Percentiles rank a stretch among this genome's conserved stretches.
phyloP scores from a whole-genome alignment of 2,113 vertebrate genomes.

The Tiliqua scincoides region DNA sequence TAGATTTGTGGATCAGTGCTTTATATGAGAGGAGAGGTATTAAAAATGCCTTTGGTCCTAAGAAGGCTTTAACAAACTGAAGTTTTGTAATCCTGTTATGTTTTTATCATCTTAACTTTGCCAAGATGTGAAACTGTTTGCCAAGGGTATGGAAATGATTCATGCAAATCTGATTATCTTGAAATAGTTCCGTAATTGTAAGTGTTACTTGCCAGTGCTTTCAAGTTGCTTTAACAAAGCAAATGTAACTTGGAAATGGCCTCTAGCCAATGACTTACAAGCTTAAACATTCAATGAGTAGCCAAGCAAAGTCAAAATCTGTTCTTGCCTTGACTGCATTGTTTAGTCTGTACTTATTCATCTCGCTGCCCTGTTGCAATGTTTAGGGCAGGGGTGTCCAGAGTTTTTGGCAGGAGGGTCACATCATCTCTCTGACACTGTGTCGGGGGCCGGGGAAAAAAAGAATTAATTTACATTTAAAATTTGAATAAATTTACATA shows the following conservation, averaged over 20 bases:
- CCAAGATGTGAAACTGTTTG: slow-evolving; percentile 45
- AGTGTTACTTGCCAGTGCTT: slow-evolving; percentile 5
- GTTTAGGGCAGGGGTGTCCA: no score
- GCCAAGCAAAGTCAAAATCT: neutral
- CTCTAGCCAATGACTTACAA: neutral
- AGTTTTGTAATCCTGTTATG: neutral
- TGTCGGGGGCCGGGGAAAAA: no score
- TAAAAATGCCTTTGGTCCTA: neutral
- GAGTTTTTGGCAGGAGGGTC: no score
- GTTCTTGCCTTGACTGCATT: neutral
- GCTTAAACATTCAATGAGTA: slow-evolving; percentile 1
- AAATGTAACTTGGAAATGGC: slow-evolving; percentile 13
- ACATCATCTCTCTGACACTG: no score
- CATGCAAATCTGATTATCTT: slow-evolving; percentile 16
- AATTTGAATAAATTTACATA: no score
- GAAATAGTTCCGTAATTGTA: slow-evolving; percentile 32
- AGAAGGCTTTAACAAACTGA: neutral
- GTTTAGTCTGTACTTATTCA: neutral
- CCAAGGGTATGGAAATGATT: neutral
- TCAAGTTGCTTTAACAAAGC: neutral
- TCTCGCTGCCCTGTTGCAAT: neutral
- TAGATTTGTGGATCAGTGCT: neutral
- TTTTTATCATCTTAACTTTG: neutral
- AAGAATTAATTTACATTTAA: no score
- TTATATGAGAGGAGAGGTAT: neutral